Conservation (phyloP, 2,888 invertebrate species). For the Chaetogeoica ovagalla region DNA sequence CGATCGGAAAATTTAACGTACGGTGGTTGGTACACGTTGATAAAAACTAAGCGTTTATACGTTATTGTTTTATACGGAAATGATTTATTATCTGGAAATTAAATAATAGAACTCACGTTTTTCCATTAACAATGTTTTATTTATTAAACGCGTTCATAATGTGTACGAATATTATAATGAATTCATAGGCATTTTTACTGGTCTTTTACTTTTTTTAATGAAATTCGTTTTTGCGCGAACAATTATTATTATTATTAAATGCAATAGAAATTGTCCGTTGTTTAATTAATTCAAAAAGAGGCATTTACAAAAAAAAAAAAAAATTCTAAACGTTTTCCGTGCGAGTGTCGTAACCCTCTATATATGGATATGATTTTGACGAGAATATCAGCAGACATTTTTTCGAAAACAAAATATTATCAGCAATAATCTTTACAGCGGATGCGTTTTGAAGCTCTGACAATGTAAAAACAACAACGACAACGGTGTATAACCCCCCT, state of each 20-base stretch:
- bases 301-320: neutral
- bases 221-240: neutral
- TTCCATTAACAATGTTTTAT: too few species aligned
- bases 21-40: too few species aligned
- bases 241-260: too few species aligned
- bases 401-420: constrained; percentile 51
- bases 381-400: constrained; percentile 44
- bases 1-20: too few species aligned
- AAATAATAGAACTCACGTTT: too few species aligned
- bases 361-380: constrained; percentile 23
- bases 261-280: neutral
- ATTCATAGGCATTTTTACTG: too few species aligned
- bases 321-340: constrained; percentile 15
- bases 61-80: too few species aligned
- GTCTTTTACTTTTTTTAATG: neutral
- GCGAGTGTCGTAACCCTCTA: constrained; percentile 6
- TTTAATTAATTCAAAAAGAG: constrained; percentile 37
- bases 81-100: too few species aligned
- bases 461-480: constrained; percentile 29
- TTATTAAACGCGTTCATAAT: too few species aligned
- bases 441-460: constrained; percentile 49
- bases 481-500: neutral
- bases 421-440: constrained; percentile 50
- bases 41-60: too few species aligned
- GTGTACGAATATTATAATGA: too few species aligned